Base-by-base conservation (phyloP, 2,113 vertebrate species). In the Canis aureus region DNA sequence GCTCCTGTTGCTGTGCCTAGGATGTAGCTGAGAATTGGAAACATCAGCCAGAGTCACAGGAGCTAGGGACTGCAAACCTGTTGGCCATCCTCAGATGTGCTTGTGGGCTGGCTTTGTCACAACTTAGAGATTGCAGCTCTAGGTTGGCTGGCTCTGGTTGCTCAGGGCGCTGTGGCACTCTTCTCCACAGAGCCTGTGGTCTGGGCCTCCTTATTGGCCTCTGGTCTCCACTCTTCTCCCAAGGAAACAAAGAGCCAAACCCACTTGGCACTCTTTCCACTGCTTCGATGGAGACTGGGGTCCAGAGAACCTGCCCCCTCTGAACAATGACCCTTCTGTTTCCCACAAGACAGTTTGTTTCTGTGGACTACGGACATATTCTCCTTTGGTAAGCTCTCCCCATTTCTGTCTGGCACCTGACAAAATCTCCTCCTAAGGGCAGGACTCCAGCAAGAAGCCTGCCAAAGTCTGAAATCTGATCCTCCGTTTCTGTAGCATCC, bases 381-480 rank as follows among this genome's bases (percentile, higher is more conserved):
- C 83, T 86, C 67, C 60, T 92, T 89, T 38, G 55, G 73, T 59
- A n/a, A 55, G n/a, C 15, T 35, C 43, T 93, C 71, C 1, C 0
- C 0, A 74, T 76, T 94, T 53, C 74, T 80, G 57, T 76, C 64
- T 69, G 59, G 35, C 62, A 87, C n/a, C 22, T 57, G 82, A 83
- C 27, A 57, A 5, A 20, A 82, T 73, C 85, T 85, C 64, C 59
- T 94, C 25, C 71, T 49, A 76, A 93, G 78, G 82, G 64, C 23
- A 82, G 60, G 73, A 57, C 38, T 88, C 71, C 78, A 94, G 81
- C 59, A 73, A 0, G 8, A 97, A 96, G 94, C 38, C 79, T 93
- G 82, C 67, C 67, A 74, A 20, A 80, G 73, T 86, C 87, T 92
- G 94, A 84, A 92, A 55, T 35, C 6, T 11, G 62, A 86, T 87